phyloP scores from a whole-genome alignment of 2,888 invertebrate species.

The Selenia dentaria region DNA sequence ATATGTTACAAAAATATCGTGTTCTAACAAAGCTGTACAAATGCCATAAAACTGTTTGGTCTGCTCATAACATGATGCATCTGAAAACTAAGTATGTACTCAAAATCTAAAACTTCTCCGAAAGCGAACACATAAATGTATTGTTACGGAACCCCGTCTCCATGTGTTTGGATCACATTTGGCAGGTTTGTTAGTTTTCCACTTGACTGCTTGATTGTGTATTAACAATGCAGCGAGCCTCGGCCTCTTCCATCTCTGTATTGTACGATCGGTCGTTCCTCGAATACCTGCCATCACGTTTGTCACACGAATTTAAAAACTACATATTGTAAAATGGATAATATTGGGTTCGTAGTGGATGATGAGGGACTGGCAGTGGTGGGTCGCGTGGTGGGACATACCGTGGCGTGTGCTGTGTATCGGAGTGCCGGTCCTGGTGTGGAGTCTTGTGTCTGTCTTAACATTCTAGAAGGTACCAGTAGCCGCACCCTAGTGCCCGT shows the following conservation, averaged over 20 bases:
- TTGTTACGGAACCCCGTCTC: too few species aligned
- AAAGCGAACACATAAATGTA: too few species aligned
- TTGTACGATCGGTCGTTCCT: conserved; percentile 13
- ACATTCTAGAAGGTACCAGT: not conserved
- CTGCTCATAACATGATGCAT: too few species aligned
- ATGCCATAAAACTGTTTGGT: too few species aligned
- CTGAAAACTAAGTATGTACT: too few species aligned
- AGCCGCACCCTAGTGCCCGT: conserved; percentile 33
- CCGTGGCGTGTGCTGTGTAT: conserved; percentile 35
- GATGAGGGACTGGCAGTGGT: conserved; percentile 50
- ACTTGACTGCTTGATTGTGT: conserved; percentile 43
- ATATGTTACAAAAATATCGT: too few species aligned
- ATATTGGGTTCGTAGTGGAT: conserved; percentile 60
- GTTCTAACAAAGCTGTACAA: too few species aligned
- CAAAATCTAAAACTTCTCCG: too few species aligned
- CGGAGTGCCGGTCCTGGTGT: conserved; percentile 28
- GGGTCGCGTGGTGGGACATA: conserved; percentile 19
- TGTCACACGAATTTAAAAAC: not conserved
- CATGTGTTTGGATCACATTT: too few species aligned
- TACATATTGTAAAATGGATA: conserved; percentile 54
- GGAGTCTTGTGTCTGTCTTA: not conserved
- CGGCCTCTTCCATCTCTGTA: conserved; percentile 3
- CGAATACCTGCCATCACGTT: not conserved
- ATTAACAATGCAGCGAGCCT: conserved; percentile 54
- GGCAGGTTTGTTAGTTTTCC: conserved; percentile 39